A percentile compares a stretch with the other conserved stretches of the same genome.
phyloP scores from a whole-genome alignment of 2,888 invertebrate genomes.

The Morinoia aosen region DNA sequence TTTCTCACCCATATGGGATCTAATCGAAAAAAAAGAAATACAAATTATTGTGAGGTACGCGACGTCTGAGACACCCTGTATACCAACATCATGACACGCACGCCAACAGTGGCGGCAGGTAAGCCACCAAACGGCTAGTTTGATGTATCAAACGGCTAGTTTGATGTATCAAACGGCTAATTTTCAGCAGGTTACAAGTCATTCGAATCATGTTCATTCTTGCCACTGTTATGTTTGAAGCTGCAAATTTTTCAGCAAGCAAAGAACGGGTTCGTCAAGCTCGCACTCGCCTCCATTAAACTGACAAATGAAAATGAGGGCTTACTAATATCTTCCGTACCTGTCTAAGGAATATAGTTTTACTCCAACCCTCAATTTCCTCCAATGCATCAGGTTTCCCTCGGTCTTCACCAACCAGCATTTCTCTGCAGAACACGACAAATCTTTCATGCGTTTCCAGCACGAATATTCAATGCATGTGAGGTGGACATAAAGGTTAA shows the following conservation, averaged over 20 bases:
- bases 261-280: not conserved
- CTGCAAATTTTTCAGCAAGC: not conserved
- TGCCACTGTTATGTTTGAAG: not conserved
- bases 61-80: not conserved
- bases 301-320: not conserved
- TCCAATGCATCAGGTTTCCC: not conserved
- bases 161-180: too few species aligned
- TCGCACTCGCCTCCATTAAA: not conserved
- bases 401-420: not conserved
- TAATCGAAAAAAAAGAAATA: too few species aligned
- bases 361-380: not conserved
- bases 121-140: too few species aligned
- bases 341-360: not conserved
- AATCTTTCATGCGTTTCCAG: not conserved
- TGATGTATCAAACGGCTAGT: too few species aligned
- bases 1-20: too few species aligned
- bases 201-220: not conserved
- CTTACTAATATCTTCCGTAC: not conserved
- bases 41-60: too few species aligned
- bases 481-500: not conserved
- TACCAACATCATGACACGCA: too few species aligned
- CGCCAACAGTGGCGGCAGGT: too few species aligned
- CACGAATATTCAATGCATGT: not conserved
- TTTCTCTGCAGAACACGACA: not conserved
- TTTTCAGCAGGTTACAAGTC: not conserved